phyloP scores from a whole-genome alignment of 2,113 vertebrate species.

The Glareola pratincola region DNA sequence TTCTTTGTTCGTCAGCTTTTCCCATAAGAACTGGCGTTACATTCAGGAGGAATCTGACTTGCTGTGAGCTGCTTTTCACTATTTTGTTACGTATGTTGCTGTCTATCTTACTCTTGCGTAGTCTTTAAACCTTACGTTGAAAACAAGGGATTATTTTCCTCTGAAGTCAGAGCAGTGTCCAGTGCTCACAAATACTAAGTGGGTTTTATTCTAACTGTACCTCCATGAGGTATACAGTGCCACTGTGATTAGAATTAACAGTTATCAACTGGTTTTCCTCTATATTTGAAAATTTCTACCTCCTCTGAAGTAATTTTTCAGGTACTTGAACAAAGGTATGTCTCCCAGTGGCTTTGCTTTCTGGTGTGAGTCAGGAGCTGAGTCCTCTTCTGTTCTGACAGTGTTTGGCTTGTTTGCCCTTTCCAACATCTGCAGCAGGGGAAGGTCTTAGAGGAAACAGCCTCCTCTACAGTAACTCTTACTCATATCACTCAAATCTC shows the following conservation, averaged over 20 bases:
- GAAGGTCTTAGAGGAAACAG: background rate
- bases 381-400: background rate
- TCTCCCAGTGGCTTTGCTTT: background rate
- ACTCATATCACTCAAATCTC: background rate
- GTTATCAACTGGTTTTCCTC: background rate
- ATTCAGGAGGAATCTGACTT: background rate
- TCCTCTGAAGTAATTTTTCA: background rate
- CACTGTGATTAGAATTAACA: background rate
- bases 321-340: background rate
- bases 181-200: background rate
- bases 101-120: background rate
- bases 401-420: background rate
- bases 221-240: background rate
- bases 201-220: background rate
- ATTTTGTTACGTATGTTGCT: background rate
- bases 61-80: background rate
- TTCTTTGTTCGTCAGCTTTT: background rate
- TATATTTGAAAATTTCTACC: background rate
- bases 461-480: background rate
- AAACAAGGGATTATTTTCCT: background rate
- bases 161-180: background rate
- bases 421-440: background rate
- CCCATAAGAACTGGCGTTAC: background rate
- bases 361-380: background rate
- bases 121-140: background rate